Evolutionary conservation across 1,140 invertebrate genomes (phyloP).

Genomic region (Atta texana): DNA sequence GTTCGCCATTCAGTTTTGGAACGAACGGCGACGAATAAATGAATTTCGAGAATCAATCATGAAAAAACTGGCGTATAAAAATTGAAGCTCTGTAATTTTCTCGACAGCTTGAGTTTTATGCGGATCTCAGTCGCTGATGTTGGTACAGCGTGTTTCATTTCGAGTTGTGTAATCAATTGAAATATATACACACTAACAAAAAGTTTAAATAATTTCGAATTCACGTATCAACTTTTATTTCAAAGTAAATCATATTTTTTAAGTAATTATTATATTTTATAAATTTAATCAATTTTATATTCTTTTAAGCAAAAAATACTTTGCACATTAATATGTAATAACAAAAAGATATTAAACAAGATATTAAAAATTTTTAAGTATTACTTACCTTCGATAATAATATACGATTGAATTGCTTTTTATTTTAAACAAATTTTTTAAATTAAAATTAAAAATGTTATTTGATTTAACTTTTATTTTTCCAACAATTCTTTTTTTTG

Average conservation of each 20-base stretch:
- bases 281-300: too few species aligned
- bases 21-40: constrained; percentile 6
- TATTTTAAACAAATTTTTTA: not conserved
- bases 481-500: not conserved
- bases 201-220: too few species aligned
- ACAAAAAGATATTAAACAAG: too few species aligned
- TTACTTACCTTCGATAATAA: not conserved
- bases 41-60: constrained; percentile 44
- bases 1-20: constrained; percentile 50
- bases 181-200: too few species aligned
- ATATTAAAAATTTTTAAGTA: too few species aligned
- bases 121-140: constrained; percentile 2
- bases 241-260: too few species aligned
- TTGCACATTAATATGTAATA: too few species aligned
- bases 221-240: too few species aligned
- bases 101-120: constrained; percentile 33
- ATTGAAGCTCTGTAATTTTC: constrained; percentile 23
- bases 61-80: constrained; percentile 43
- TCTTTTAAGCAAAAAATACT: too few species aligned
- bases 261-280: too few species aligned
- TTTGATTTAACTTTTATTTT: not conserved
- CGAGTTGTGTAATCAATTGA: not conserved
- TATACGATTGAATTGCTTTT: not conserved
- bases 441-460: too few species aligned
- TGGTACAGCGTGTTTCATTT: not conserved